Evolutionary conservation across 2,113 vertebrate genomes (phyloP), one percentile per base, ranked within the genome.

Genomic region (Lepidothrix coronata): DNA sequence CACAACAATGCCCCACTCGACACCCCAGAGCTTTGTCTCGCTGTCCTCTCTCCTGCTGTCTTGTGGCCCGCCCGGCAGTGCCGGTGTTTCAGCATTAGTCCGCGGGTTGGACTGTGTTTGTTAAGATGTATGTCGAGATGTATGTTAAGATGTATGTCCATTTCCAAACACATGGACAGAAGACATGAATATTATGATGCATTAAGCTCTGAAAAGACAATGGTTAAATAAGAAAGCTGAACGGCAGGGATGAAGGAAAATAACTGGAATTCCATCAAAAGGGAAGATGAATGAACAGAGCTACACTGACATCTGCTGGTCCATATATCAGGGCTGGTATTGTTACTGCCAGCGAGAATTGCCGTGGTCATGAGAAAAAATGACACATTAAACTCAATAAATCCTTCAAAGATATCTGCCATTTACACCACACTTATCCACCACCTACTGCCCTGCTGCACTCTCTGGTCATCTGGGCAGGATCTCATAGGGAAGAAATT

Each of bases 251-350:
- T 93, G 93, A 85, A 89, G 94, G 88, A 91, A 97, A 96, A 97
- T 93, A 96, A 86, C 96, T 92, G 76, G 62, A 97, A 98, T 97
- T 95, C 97, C 91, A 67, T 96, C 97, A 97, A 97, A 96, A 96
- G 61, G 46, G 80, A 95, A 98, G 97, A 98, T 97, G 96, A 97
- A 98, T 98, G 97, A 98, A 92, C 97, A 98, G 98, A 98, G 95
- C 97, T 98, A 97, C 85, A 98, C 97, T 98, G 98, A 98, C 98
- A 98, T 98, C 98, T 98, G 98, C 98, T 98, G 98, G 98, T 89
- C 93, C 93, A 62, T 97, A 91, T 89, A 91, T 93, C 89, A 92
- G 95, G 11, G 8, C 37, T 65, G 48, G 75, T 75, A 58, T 83
- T 92, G 84, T 75, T 89, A 72, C 68, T 86, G 89, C 83, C 83